A percentile compares a stretch with the other conserved stretches of the same genome.
phyloP scores from a whole-genome alignment of 2,797 vertebrate genomes.

The Betta splendens region DNA sequence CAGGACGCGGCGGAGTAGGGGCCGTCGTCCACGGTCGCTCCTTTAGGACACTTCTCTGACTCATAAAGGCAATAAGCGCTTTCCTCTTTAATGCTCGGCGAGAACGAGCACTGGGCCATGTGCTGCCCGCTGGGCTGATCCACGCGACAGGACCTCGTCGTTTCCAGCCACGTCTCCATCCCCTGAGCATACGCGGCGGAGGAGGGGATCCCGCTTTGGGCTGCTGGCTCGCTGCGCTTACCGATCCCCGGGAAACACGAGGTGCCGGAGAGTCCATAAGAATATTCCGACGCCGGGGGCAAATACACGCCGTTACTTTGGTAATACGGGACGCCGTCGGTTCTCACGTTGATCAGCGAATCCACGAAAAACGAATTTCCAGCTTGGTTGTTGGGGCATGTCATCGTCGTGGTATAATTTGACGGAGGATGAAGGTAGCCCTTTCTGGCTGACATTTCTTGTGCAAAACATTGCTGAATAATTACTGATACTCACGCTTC shows the following conservation, averaged over 20 bases:
- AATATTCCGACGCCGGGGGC: conserved; percentile 89
- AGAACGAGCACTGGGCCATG: conserved; percentile 91
- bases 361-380: conserved; percentile 98
- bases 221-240: conserved; percentile 88
- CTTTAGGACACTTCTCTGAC: conserved; percentile 94
- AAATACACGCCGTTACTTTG: conserved; percentile 91
- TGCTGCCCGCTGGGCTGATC: conserved; percentile 88
- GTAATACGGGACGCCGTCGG: conserved; percentile 90
- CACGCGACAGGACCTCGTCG: conserved; percentile 91
- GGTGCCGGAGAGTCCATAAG: conserved; percentile 94
- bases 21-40: conserved; percentile 84
- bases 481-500: conserved; percentile 98
- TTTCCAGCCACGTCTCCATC: conserved; percentile 95
- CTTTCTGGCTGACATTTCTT: conserved; percentile 99
- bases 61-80: conserved; percentile 95
- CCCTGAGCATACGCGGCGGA: conserved; percentile 89
- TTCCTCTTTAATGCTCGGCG: conserved; percentile 95
- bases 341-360: conserved; percentile 93
- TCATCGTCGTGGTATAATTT: conserved; percentile 98
- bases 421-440: conserved; percentile 97
- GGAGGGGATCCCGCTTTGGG: conserved; percentile 85
- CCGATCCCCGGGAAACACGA: conserved; percentile 91
- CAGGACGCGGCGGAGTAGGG: conserved; percentile 86
- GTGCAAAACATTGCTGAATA: conserved; percentile 99
- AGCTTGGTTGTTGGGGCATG: conserved; percentile 96